Evolutionary conservation across 2,113 vertebrate species (phyloP).

Genomic region (Tilapia sparmanii): DNA sequence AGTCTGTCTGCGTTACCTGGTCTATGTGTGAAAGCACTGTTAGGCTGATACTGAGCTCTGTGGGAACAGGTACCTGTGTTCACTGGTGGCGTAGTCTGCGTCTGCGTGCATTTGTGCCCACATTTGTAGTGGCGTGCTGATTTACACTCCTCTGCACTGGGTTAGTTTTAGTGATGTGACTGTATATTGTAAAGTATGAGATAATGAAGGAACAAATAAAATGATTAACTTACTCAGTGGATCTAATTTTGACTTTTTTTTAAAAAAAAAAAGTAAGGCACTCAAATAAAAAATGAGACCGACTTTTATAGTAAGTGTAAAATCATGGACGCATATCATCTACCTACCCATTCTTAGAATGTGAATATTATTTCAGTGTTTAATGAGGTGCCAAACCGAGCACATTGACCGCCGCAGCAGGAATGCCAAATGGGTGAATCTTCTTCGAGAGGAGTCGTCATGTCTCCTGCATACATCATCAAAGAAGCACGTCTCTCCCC

Average conservation of each 20-base stretch:
- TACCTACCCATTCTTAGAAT: not conserved
- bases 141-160: not conserved
- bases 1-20: conserved; percentile 5
- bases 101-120: not conserved
- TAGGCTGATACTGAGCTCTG: conserved; percentile 44
- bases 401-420: not conserved
- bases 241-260: not conserved
- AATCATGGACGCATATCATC: not conserved
- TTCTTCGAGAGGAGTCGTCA: conserved; percentile 24
- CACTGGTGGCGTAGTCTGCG: not conserved
- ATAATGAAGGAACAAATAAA: not conserved
- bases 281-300: not conserved
- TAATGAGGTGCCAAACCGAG: conserved; percentile 13
- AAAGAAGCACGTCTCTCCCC: not conserved
- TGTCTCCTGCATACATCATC: conserved; percentile 27
- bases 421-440: not conserved
- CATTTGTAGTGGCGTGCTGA: not conserved
- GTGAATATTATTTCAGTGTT: not conserved
- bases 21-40: conserved; percentile 13
- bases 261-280: not conserved
- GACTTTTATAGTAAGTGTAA: not conserved
- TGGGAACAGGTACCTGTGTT: conserved; percentile 27
- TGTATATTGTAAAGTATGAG: not conserved
- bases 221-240: not conserved
- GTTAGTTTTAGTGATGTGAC: not conserved